Percentiles rank a stretch among this genome's conserved stretches.
Conservation (phyloP, 1,140 invertebrate species). For the Sarcophaga peregrina region DNA sequence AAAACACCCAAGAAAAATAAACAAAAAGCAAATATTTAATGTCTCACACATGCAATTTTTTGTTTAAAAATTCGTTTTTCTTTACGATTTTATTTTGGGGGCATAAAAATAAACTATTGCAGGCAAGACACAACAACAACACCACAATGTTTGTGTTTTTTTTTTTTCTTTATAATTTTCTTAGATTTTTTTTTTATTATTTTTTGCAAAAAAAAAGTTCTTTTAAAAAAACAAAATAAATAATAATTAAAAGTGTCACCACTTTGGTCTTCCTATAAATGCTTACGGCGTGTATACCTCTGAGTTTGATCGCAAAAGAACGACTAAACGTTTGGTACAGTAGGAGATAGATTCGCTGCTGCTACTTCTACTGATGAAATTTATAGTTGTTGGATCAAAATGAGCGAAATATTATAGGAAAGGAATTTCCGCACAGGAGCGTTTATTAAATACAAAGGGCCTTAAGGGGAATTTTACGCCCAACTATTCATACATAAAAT, state of each 20-base stretch:
- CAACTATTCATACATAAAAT: too few species aligned
- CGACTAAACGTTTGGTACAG: conserved; percentile 32
- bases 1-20: conserved; percentile 4
- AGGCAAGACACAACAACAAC: not conserved
- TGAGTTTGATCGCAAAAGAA: conserved; percentile 31
- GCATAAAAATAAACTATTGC: conserved; percentile 30
- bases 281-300: not conserved
- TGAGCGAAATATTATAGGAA: too few species aligned
- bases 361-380: not conserved
- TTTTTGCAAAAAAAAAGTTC: conserved; percentile 3
- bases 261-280: conserved; percentile 12
- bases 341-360: not conserved
- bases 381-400: too few species aligned
- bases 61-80: not conserved
- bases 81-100: not conserved
- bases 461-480: not conserved
- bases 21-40: not conserved
- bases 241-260: conserved; percentile 41
- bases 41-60: conserved; percentile 30
- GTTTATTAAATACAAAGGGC: not conserved
- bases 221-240: conserved; percentile 8
- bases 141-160: not conserved
- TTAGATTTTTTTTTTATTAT: conserved; percentile 10
- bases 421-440: not conserved
- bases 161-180: not conserved